phyloP scores from a whole-genome alignment of 2,888 invertebrate species.

The Villa cingulata region DNA sequence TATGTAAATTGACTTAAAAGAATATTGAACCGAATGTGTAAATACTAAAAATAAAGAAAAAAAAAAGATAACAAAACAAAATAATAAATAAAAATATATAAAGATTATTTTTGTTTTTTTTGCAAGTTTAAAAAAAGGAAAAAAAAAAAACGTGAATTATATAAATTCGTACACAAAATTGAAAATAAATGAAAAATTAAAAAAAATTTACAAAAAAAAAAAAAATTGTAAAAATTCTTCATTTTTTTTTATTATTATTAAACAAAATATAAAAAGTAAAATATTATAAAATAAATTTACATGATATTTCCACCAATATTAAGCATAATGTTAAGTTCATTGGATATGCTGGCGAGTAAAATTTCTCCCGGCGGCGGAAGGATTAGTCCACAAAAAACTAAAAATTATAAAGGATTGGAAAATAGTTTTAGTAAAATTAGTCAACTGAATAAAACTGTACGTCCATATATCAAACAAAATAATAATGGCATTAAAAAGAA shows the following conservation, averaged over 20 bases:
- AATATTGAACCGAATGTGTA: too few relatives aligned
- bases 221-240: background rate
- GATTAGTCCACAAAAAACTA: slow-evolving; percentile 22
- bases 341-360: slow-evolving; percentile 81
- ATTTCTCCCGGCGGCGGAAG: slow-evolving; percentile 63
- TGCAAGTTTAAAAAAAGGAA: too few relatives aligned
- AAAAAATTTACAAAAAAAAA: background rate
- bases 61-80: too few relatives aligned
- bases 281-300: slow-evolving; percentile 9
- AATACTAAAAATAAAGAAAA: too few relatives aligned
- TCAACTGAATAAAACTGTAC: slow-evolving; percentile 26
- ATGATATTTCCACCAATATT: slow-evolving; percentile 13
- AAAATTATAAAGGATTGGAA: slow-evolving; percentile 19
- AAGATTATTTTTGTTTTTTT: too few relatives aligned
- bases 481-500: slow-evolving; percentile 33
- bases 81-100: too few relatives aligned
- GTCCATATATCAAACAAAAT: slow-evolving; percentile 28
- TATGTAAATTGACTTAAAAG: too few relatives aligned
- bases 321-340: slow-evolving; percentile 62
- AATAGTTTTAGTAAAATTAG: slow-evolving; percentile 26
- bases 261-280: too few relatives aligned
- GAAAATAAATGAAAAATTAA: too few relatives aligned
- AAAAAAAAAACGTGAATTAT: too few relatives aligned
- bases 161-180: too few relatives aligned
- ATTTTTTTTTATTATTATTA: too few relatives aligned